Base-by-base conservation (phyloP, 2,113 vertebrate genomes). In the Cichladusa arquata region DNA sequence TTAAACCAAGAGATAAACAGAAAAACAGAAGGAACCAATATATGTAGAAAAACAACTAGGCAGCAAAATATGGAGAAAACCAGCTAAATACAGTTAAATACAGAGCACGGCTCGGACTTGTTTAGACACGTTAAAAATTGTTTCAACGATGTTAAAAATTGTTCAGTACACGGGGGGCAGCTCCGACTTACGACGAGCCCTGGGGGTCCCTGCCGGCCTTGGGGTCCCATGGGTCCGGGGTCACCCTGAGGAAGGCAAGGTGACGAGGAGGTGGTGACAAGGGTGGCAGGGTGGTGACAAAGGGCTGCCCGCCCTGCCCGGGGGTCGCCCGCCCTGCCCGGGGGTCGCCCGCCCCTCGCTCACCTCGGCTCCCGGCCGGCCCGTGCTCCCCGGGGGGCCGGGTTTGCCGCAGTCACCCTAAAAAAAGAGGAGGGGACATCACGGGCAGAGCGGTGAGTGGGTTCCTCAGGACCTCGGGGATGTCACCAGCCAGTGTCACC, bases 381-480 rank as follows among this genome's bases (percentile, higher is more conserved):
- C 99, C 1, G 96, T 60, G 90, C 88, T 90, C 50, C 99, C 99
- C 0, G 98, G 97, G 31, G 98, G 98, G 3, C 99, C 99, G 11
- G 98, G 96, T 31, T 98, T 98, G 69, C 99, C 99, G 7, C 96
- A 96, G 42, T 99, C 99, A 65, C 99, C 99, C 99, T 99, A 40
- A 47, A 93, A 96, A 96, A 36, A 14, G 71, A 62, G 66, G 38
- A 74, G 58, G 33, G 67, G 60, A 58, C 40, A 9, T 2, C 1
- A 0, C 1, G 19, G 77, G 38, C 65, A 70, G 7, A 0, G 3
- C 34, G 6, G 4, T 0, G 4, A 2, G 2, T 2, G 51, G 48
- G 13, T 5, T 50, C 20, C 11, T 0, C 2, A 47, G 19, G 57
- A 36, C 42, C 80, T 7, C 1, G 2, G 25, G 26, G 61, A 3